A percentile compares a stretch with the other conserved stretches of the same genome.
These are phyloP conservation scores for Agonum fuliginosum DNA, from an alignment of 2,888 invertebrate species.

Conservation along the genomic window DNA sequence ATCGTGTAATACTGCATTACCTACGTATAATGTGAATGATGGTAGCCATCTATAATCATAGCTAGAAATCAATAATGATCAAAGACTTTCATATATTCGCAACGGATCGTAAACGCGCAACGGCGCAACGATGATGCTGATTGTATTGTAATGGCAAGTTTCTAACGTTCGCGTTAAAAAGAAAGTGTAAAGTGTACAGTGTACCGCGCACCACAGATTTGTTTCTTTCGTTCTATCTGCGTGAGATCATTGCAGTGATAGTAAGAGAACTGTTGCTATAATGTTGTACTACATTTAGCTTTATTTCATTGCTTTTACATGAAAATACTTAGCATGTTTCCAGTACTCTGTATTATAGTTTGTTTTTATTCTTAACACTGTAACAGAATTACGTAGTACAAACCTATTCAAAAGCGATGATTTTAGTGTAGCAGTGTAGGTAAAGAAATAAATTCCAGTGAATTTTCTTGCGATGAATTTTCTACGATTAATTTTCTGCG, in stretches of 20 bases:
- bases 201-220: neutral
- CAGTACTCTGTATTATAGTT: neutral
- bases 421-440: too few relatives aligned
- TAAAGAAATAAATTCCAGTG: too few relatives aligned
- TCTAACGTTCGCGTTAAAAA: constrained; percentile 24
- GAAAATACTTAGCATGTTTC: too few relatives aligned
- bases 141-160: constrained; percentile 5
- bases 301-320: too few relatives aligned
- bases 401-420: too few relatives aligned
- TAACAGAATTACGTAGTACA: too few relatives aligned
- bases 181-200: constrained; percentile 36
- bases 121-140: neutral
- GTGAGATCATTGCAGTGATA: neutral
- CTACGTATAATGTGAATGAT: too few relatives aligned
- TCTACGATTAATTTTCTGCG: too few relatives aligned
- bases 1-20: too few relatives aligned
- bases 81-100: neutral
- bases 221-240: constrained; percentile 14
- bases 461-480: too few relatives aligned
- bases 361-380: too few relatives aligned
- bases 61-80: constrained; percentile 6
- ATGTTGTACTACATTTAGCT: too few relatives aligned
- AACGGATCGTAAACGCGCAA: neutral
- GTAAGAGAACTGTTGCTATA: neutral
- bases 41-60: neutral